Conservation (phyloP, 2,888 invertebrate species). For the Carcina quercana region DNA sequence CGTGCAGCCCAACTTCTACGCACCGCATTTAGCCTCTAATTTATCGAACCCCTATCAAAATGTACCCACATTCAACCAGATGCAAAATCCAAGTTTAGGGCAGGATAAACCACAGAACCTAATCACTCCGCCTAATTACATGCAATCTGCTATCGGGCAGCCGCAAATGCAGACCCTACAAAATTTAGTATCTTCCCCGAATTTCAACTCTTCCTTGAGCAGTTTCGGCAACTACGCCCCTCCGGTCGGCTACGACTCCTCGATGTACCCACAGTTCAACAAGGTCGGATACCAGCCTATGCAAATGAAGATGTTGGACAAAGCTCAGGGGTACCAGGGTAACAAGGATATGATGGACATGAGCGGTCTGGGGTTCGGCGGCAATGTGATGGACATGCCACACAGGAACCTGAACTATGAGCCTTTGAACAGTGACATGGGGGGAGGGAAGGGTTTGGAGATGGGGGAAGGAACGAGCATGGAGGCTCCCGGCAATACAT, state of each 20-base stretch:
- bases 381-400: slow-evolving; percentile 35
- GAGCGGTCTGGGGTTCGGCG: slow-evolving; percentile 31
- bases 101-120: slow-evolving; percentile 29
- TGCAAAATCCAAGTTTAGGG: slow-evolving; percentile 25
- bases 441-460: slow-evolving; percentile 37
- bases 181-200: slow-evolving; percentile 44
- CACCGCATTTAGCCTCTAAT: slow-evolving; percentile 30
- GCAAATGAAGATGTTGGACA: slow-evolving; percentile 38
- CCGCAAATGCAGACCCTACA: slow-evolving; percentile 47
- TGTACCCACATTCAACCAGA: slow-evolving; percentile 25
- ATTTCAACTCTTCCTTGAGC: slow-evolving; percentile 49
- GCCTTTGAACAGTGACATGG: slow-evolving; percentile 24
- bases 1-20: slow-evolving; percentile 43
- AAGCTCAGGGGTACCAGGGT: slow-evolving; percentile 32
- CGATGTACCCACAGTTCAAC: slow-evolving; percentile 61
- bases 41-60: slow-evolving; percentile 40
- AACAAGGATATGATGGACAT: slow-evolving; percentile 39
- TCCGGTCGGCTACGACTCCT: slow-evolving; percentile 47
- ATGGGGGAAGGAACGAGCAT: slow-evolving; percentile 16
- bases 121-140: slow-evolving; percentile 28
- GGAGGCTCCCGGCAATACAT: slow-evolving; percentile 50
- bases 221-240: slow-evolving; percentile 42
- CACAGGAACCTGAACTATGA: slow-evolving; percentile 41
- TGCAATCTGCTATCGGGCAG: slow-evolving; percentile 44
- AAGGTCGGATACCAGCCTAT: slow-evolving; percentile 43